Conservation (phyloP, 2,888 invertebrate genomes). For the Callosobruchus maculatus region DNA sequence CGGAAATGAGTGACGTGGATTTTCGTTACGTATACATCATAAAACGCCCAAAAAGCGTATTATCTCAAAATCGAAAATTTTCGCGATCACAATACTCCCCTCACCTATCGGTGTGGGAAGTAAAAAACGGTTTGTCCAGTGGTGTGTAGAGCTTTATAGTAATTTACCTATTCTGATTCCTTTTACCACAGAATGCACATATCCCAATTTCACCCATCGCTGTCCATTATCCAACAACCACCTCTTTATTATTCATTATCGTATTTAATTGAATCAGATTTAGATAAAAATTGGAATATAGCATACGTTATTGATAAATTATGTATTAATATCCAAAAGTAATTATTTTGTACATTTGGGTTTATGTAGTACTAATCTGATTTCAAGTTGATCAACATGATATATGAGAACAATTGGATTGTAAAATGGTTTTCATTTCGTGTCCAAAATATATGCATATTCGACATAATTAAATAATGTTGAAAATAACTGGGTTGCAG, state of each 20-base stretch:
- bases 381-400: background rate
- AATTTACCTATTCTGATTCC: too few species aligned
- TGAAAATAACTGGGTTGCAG: too few species aligned
- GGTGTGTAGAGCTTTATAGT: too few species aligned
- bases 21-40: too few species aligned
- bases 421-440: background rate
- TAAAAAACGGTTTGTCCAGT: too few species aligned
- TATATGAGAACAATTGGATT: background rate
- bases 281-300: background rate
- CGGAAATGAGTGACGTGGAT: too few species aligned
- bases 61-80: too few species aligned
- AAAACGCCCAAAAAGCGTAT: too few species aligned
- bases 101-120: too few species aligned
- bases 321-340: background rate
- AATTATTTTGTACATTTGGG: background rate
- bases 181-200: too few species aligned
- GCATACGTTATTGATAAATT: background rate
- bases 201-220: too few species aligned
- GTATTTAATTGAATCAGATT: background rate
- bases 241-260: background rate
- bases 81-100: too few species aligned
- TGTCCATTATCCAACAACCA: background rate
- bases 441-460: background rate
- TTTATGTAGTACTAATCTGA: background rate
- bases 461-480: background rate